phyloP scores from a whole-genome alignment of 2,888 invertebrate genomes.

The Steromphala cineraria region DNA sequence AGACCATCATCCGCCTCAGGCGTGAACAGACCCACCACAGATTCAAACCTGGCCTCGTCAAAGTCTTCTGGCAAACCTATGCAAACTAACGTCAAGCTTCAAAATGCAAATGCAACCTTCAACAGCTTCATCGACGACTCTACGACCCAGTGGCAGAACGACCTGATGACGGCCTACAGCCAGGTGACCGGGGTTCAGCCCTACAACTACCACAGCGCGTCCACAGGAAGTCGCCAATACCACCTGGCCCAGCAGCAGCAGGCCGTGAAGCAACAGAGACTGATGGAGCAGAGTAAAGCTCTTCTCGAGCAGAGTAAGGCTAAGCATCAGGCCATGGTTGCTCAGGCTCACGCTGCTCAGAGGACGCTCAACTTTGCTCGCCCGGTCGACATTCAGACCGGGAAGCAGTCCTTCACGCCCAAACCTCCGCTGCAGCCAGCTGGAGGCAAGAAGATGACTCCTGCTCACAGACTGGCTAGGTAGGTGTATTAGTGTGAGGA shows the following conservation, averaged over 20 bases:
- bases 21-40: background rate
- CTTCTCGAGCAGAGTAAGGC: conserved; percentile 72
- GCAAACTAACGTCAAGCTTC: conserved; percentile 51
- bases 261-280: conserved; percentile 55
- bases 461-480: conserved; percentile 60
- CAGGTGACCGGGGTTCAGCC: conserved; percentile 64
- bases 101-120: conserved; percentile 68
- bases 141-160: conserved; percentile 58
- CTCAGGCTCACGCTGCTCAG: conserved; percentile 71
- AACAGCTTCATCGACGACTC: conserved; percentile 63
- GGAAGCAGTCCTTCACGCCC: conserved; percentile 54
- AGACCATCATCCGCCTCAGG: conserved; percentile 45
- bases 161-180: conserved; percentile 61
- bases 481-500: conserved; percentile 24
- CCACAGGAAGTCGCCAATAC: conserved; percentile 63
- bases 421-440: conserved; percentile 65
- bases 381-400: background rate
- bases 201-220: conserved; percentile 57
- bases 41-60: background rate
- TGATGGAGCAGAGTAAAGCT: conserved; percentile 42
- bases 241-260: conserved; percentile 58
- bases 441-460: conserved; percentile 49
- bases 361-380: conserved; percentile 28
- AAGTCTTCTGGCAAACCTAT: background rate
- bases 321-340: conserved; percentile 74